Base-by-base conservation (phyloP, 2,888 invertebrate species). In the Sesamia inferens region DNA sequence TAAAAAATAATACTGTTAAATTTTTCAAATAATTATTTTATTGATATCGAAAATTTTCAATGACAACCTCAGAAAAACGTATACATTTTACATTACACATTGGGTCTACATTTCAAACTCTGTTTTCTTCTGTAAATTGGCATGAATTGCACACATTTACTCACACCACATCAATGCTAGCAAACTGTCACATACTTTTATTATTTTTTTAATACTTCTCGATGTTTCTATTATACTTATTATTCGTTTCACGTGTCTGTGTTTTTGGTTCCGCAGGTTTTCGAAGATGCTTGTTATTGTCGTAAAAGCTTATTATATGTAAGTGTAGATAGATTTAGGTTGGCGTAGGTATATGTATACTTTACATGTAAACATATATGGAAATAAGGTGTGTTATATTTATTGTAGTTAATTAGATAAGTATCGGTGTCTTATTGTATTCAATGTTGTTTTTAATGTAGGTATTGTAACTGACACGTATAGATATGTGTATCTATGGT, bases 61-160 rank as follows among this genome's bases (percentile, higher is more conserved):
- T 55, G n/a, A 48, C 16, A 39, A 57, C 47, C 55, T 84, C 74
- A 83, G 72, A 81, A 48, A 83, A 79, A 76, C 80, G n/a, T 81
- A 81, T 82, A 89, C 90, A 92, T 91, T 88, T 83, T 85, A 93
- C 93, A 92, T 90, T 82, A 93, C 92, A 93, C 94, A 89, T 89
- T 95, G 95, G 95, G 95, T 95, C 95, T 95, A 95, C 93, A 89
- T 69, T 76, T 71, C 65, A 80, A 81, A 85, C 66, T 65, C 47
- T 81, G 75, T 71, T 74, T 87, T 87, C 68, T 74, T 79, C 66
- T 75, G 55, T 74, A 75, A 88, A 91, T 92, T 89, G 87, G 93
- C 94, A 93, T 94, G 93, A 85, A 80, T 81, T 74, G 89, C 89
- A 90, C 91, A 90, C 88, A 79, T 77, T 81, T 81, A 85, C 81